Base-by-base conservation (phyloP, 1,140 invertebrate genomes). In the Formica selysi region DNA sequence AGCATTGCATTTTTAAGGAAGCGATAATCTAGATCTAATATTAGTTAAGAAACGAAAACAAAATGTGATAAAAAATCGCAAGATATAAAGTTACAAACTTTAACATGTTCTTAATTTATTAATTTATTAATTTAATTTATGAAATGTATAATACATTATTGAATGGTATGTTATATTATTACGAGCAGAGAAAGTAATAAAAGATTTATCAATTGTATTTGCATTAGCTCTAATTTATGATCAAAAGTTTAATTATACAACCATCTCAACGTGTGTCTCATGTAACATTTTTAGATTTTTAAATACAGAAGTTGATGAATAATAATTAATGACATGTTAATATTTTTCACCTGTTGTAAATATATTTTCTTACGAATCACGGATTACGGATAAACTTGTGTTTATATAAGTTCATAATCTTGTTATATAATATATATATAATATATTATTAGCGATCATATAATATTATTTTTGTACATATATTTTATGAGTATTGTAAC, bases 291-390 rank as follows among this genome's bases (percentile, higher is more conserved):
- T 64, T 6, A 13, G 2, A 73, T 54, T 74, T 74, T 57, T 8
- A 54, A 54, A 73, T 54, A 57, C 38, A 74, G 38, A 19, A 57
- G 41, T 51, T 71, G 68, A 59, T 13, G 38, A 59, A 22, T 19
- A 59, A 22, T 19, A 29, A 36, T 6, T 32, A 54, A 54, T 32
- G 19, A 54, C 19, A 54, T 19, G 2, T 73, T 57, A 59, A 57
- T 29, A 22, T 59, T 41, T 16, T 38, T 59, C 1, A 26, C 29
- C 2, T 10, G 32, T 36, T 38, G 6, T 7, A 38, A 38, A 36
- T 36, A 57, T 76, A 16, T 8, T 51, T 74, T 74, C 7, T 13
- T 16, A 8, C 22, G 26, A 64, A 32, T 61, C 38, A 22, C 22
- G 22, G 22, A 22, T 22, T 22, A 22, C 1, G 0, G 7, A 29